phyloP scores from a whole-genome alignment of 2,888 invertebrate genomes.

The Parelbella ahira region DNA sequence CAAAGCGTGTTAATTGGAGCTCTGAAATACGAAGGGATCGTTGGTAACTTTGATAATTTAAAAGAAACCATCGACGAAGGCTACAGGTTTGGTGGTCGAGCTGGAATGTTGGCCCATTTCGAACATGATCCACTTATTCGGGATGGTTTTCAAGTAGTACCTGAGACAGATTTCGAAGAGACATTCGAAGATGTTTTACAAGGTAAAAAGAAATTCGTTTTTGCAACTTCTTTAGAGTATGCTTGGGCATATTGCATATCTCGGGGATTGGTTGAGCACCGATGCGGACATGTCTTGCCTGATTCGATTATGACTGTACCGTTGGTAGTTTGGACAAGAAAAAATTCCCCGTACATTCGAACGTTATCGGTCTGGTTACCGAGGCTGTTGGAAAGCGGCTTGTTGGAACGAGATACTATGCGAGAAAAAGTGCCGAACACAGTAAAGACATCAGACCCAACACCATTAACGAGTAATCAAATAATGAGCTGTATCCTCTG shows the following conservation, averaged over 20 bases:
- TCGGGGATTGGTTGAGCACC: slow-evolving; percentile 49
- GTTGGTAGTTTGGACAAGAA: slow-evolving; percentile 57
- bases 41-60: slow-evolving; percentile 50
- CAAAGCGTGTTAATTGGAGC: slow-evolving; percentile 63
- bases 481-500: slow-evolving; percentile 51
- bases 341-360: slow-evolving; percentile 48
- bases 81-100: slow-evolving; percentile 52
- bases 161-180: slow-evolving; percentile 50
- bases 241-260: slow-evolving; percentile 51
- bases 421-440: slow-evolving; percentile 35
- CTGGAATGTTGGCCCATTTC: slow-evolving; percentile 51
- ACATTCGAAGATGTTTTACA: slow-evolving; percentile 48
- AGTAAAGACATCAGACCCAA: slow-evolving; percentile 40
- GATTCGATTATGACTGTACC: slow-evolving; percentile 59
- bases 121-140: slow-evolving; percentile 53
- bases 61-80: slow-evolving; percentile 49
- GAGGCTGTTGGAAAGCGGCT: slow-evolving; percentile 54
- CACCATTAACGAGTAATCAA: slow-evolving; percentile 49
- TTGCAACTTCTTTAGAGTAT: slow-evolving; percentile 58
- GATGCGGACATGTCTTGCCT: slow-evolving; percentile 54
- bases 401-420: slow-evolving; percentile 44
- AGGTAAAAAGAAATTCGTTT: slow-evolving; percentile 47
- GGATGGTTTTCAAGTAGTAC: slow-evolving; percentile 46
- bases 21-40: slow-evolving; percentile 50
- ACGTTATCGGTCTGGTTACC: slow-evolving; percentile 50